Percentiles rank a stretch among this genome's conserved stretches.
Conservation (phyloP, 2,113 vertebrate genomes). For the Nycticorax nycticorax region DNA sequence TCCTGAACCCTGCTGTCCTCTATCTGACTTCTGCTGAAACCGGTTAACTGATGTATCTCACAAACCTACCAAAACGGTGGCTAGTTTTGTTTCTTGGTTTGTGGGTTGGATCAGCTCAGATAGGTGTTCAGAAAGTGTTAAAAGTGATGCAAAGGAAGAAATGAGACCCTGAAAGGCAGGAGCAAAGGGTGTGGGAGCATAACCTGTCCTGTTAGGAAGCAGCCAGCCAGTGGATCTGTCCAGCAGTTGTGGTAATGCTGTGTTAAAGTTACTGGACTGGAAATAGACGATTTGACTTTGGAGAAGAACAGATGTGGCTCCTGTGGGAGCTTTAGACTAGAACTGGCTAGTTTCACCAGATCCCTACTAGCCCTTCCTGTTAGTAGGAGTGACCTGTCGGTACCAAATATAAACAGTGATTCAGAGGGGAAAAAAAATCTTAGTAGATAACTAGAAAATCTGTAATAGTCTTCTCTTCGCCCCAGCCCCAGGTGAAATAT, state of each 20-base stretch:
- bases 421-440: background rate
- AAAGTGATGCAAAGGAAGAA: background rate
- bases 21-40: background rate
- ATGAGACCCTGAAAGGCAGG: background rate
- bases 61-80: background rate
- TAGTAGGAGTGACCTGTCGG: background rate
- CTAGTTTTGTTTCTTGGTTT: background rate
- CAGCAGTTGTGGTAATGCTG: background rate
- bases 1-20: background rate
- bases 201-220: background rate
- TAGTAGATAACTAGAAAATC: background rate
- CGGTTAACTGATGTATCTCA: background rate
- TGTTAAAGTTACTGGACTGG: background rate
- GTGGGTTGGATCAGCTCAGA: background rate
- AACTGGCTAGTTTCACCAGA: background rate
- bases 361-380: background rate
- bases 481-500: background rate
- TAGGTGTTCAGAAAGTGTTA: background rate
- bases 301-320: background rate
- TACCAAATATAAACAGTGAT: background rate
- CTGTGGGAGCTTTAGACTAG: background rate
- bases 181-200: background rate
- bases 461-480: fast-evolving
- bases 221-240: background rate
- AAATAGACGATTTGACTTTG: background rate